Evolutionary conservation across 2,797 vertebrate genomes (phyloP), one percentile per base, ranked within the genome.

Genomic region (Rhabdophis nuchalis): DNA sequence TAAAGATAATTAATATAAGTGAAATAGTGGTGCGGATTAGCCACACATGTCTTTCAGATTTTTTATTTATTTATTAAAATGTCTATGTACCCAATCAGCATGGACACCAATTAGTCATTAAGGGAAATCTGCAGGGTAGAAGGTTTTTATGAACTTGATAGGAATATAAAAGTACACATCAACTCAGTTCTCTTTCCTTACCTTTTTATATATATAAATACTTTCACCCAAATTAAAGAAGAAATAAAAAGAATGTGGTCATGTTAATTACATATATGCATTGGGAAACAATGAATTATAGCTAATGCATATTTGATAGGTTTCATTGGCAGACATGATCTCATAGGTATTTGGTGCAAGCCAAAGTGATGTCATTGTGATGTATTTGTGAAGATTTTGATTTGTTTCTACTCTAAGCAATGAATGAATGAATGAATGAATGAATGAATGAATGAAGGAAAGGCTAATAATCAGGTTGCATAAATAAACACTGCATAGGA

Each of bases 231-330:
- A 95, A 93, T 91, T 52, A 72, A 96, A 91, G 82, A 82, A 91
- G 92, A 86, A 92, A 68, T 85, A 95, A 94, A 92, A 96, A 92
- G 89, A 96, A 89, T 95, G 95, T 94, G 95, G 94, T 93, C 95
- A 94, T 64, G 95, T 95, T 94, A 87, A 95, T 89, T 95, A 93
- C 95, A 94, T 85, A 93, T 85, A 94, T 95, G 93, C 91, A 95
- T 95, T 95, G 94, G 95, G 96, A 96, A 94, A 92, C 53, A 86
- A 94, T 92, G 90, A 96, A 94, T 97, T 97, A 95, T 93, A 96
- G 93, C 94, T 95, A 94, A 96, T 95, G 95, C 93, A 91, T 93
- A 92, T 88, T 96, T 96, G 89, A 85, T 95, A 95, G 93, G 95
- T 92, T 95, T 95, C 90, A 95, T 93, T 93, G 90, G 93, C 93